Evolutionary conservation across 2,888 invertebrate genomes (phyloP).

Genomic region (Leistus spinibarbis): DNA sequence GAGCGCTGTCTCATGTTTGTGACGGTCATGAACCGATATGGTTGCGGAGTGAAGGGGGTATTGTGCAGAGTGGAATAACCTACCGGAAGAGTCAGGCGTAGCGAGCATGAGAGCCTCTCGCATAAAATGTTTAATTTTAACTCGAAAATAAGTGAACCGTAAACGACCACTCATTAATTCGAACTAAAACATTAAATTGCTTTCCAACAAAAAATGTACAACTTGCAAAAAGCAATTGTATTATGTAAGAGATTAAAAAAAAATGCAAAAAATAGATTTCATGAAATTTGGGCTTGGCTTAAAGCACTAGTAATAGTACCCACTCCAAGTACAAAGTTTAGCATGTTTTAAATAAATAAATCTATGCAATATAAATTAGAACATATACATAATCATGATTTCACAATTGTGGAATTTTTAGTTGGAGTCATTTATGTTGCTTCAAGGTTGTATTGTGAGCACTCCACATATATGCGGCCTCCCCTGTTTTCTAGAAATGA

Average conservation of each 20-base stretch:
- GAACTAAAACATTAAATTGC: not conserved
- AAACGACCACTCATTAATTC: not conserved
- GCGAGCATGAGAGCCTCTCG: not conserved
- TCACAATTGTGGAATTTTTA: not conserved
- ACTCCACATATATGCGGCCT: constrained; percentile 12
- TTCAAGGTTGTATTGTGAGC: not conserved
- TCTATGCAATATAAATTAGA: not conserved
- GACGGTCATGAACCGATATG: not conserved
- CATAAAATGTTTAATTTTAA: not conserved
- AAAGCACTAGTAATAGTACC: not conserved
- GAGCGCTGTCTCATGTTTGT: not conserved
- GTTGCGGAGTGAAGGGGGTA: not conserved
- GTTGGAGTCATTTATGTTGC: not conserved
- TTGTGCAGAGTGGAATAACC: not conserved
- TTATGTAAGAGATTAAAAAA: not conserved
- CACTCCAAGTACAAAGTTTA: not conserved
- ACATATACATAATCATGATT: not conserved
- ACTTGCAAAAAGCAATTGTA: not conserved
- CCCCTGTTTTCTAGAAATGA: constrained; percentile 31
- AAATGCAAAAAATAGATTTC: too few species aligned
- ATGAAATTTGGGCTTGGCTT: not conserved
- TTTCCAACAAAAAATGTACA: not conserved
- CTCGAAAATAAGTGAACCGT: not conserved
- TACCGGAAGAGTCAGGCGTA: not conserved
- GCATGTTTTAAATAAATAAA: not conserved